phyloP scores from a whole-genome alignment of 2,113 vertebrate genomes.

The Oncorhynchus keta region DNA sequence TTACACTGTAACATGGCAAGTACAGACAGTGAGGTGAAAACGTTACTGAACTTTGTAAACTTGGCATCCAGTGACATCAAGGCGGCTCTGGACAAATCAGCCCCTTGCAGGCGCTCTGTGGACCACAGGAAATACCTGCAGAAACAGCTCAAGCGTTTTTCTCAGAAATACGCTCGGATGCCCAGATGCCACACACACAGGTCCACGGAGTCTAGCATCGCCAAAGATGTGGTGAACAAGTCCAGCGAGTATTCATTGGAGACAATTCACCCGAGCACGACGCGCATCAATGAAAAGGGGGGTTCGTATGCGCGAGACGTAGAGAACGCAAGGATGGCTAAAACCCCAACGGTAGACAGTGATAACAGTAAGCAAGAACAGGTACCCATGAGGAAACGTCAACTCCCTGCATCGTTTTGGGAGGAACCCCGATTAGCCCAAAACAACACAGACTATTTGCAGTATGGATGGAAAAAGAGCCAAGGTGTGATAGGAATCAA shows the following conservation, averaged over 20 bases:
- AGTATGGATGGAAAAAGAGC: slow-evolving; percentile 54
- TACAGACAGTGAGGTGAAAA: slow-evolving; percentile 95
- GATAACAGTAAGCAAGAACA: slow-evolving; percentile 73
- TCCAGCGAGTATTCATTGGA: slow-evolving; percentile 33
- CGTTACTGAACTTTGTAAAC: slow-evolving; percentile 95
- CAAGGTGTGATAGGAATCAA: slow-evolving; percentile 38
- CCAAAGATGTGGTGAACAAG: slow-evolving; percentile 66
- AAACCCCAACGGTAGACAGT: slow-evolving; percentile 53
- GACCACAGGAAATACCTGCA: slow-evolving; percentile 98
- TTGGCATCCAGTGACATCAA: slow-evolving; percentile 98
- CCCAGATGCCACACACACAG: slow-evolving; percentile 82
- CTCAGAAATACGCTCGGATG: slow-evolving; percentile 88
- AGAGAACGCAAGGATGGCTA: slow-evolving; percentile 37
- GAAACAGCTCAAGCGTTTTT: slow-evolving; percentile 96
- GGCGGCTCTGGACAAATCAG: slow-evolving; percentile 94
- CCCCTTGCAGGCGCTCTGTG: slow-evolving; percentile 93
- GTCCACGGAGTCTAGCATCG: slow-evolving; percentile 60
- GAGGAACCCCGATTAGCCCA: slow-evolving; percentile 85
- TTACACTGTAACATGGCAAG: slow-evolving; percentile 79
- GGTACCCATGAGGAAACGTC: slow-evolving; percentile 95
- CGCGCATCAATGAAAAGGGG: slow-evolving; percentile 55
- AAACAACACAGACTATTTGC: slow-evolving; percentile 59
- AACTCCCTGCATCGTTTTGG: slow-evolving; percentile 96
- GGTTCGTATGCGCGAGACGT: slow-evolving; percentile 27
- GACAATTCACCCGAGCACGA: slow-evolving; percentile 22